These are phyloP conservation scores for Neotoma lepida DNA, from an alignment of 2,113 vertebrate species.

Conservation along the genomic window DNA sequence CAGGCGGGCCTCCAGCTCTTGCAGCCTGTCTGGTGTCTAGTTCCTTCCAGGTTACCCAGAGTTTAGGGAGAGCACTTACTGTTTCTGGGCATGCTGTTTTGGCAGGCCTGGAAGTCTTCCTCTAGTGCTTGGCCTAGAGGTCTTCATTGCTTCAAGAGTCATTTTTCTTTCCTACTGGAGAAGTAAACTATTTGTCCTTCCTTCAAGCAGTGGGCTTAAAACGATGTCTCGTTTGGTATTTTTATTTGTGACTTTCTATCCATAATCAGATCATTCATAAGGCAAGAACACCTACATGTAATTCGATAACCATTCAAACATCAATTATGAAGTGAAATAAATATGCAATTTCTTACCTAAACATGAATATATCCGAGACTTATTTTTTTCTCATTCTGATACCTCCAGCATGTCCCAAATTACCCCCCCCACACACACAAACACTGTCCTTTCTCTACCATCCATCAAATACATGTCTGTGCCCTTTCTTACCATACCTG, in stretches of 20 bases:
- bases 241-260: not conserved
- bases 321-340: not conserved
- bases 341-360: not conserved
- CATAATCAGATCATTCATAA: not conserved
- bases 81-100: not conserved
- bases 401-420: not conserved
- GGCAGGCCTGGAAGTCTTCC: not conserved
- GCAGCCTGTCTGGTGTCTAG: conserved; percentile 71
- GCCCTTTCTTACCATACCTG: not conserved
- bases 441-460: not conserved
- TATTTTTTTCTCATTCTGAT: not conserved
- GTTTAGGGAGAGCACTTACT: conserved; percentile 30
- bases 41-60: conserved; percentile 74
- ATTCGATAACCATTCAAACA: not conserved
- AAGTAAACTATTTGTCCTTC: not conserved
- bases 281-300: not conserved
- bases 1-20: conserved; percentile 29
- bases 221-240: not conserved
- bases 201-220: not conserved
- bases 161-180: not conserved
- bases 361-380: not conserved
- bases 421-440: no score
- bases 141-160: not conserved
- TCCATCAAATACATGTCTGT: no score
- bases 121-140: accelerated